These are phyloP conservation scores for Rhynchotus rufescens DNA, from an alignment of 2,797 vertebrate species.

Conservation along the genomic window DNA sequence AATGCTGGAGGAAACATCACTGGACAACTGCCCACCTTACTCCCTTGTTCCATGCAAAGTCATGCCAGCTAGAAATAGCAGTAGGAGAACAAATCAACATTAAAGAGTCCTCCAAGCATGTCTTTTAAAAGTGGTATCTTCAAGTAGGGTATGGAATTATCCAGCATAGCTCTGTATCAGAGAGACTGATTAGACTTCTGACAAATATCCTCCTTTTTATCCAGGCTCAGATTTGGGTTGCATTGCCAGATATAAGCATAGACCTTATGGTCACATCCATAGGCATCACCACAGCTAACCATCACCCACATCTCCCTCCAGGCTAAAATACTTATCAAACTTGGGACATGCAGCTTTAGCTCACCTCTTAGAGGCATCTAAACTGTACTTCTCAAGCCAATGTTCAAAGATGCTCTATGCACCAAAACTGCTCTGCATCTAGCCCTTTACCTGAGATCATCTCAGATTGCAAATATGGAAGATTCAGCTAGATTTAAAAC, in stretches of 20 bases:
- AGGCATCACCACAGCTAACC: too few relatives aligned
- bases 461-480: background rate
- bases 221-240: too few relatives aligned
- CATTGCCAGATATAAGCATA: too few relatives aligned
- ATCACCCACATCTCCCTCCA: too few relatives aligned
- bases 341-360: rapidly evolving
- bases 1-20: background rate
- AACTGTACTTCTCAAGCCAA: background rate
- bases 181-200: too few relatives aligned
- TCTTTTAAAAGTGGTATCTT: rapidly evolving
- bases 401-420: rapidly evolving
- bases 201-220: too few relatives aligned
- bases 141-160: rapidly evolving
- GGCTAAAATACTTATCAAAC: rapidly evolving
- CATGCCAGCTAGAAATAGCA: background rate
- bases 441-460: background rate
- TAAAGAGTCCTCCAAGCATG: background rate
- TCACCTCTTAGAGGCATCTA: background rate
- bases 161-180: background rate
- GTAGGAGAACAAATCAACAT: background rate
- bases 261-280: too few relatives aligned
- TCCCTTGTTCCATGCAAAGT: background rate
- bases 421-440: background rate
- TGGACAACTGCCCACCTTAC: rapidly evolving
- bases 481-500: background rate